Percentiles rank a stretch among this genome's conserved stretches.
Evolutionary conservation across 2,797 vertebrate genomes (phyloP).

Genomic region (Lepus oiostolus): DNA sequence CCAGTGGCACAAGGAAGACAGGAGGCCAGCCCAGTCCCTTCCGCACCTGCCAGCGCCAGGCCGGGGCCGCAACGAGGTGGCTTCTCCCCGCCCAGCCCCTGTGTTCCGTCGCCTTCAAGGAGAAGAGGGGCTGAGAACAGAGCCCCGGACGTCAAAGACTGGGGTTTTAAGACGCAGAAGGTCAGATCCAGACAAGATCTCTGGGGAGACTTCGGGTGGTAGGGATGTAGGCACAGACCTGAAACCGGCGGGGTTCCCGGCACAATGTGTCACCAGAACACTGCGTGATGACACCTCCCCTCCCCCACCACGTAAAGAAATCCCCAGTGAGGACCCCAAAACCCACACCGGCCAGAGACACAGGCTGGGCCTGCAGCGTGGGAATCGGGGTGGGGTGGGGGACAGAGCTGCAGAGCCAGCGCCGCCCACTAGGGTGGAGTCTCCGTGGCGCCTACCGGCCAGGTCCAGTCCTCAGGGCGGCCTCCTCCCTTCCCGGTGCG

Average conservation of each 20-base stretch:
- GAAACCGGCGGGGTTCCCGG: no score
- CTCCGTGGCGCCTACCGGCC: no score
- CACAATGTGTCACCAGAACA: no score
- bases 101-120: neutral
- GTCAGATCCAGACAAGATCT: neutral
- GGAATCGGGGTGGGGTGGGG: no score
- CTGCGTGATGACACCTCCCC: no score
- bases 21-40: no score
- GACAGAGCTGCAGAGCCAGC: no score
- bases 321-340: neutral
- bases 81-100: neutral
- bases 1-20: neutral
- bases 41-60: neutral
- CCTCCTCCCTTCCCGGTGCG: no score
- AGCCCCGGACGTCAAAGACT: neutral
- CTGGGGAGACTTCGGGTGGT: rapidly evolving
- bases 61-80: rapidly evolving
- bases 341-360: no score
- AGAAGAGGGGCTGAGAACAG: neutral
- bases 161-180: neutral
- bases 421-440: no score
- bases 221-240: neutral
- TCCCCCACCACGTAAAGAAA: neutral
- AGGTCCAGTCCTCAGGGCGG: no score
- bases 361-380: no score